Conservation (phyloP, 92 coral and sea anemone species). For the Pocillopora grandis region DNA sequence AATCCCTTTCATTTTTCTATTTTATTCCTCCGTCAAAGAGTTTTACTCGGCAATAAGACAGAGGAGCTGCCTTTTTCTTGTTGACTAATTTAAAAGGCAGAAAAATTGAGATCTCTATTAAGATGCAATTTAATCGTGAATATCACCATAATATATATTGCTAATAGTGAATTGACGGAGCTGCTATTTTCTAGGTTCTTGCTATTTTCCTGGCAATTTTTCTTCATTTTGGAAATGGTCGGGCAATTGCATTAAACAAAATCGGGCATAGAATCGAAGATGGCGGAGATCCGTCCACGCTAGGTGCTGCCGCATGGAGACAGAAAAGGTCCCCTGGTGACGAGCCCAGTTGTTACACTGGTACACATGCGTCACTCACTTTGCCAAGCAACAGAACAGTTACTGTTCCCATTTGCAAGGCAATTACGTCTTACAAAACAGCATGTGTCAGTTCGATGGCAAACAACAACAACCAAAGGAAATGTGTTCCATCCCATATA, state of each 20-base stretch:
- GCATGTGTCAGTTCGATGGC: neutral
- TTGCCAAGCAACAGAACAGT: neutral
- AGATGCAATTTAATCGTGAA: too few species aligned
- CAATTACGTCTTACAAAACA: neutral
- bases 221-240: neutral
- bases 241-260: neutral
- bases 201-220: neutral
- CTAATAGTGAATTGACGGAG: neutral
- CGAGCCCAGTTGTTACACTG: conserved; percentile 6
- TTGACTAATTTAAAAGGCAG: too few species aligned
- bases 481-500: neutral
- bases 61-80: too few species aligned
- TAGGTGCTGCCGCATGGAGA: neutral
- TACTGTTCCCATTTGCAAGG: neutral
- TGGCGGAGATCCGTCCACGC: neutral
- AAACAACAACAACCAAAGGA: neutral
- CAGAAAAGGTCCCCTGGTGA: neutral
- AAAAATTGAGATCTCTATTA: too few species aligned
- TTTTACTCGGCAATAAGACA: too few species aligned
- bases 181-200: neutral
- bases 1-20: too few species aligned
- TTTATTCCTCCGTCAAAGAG: too few species aligned
- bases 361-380: too few species aligned
- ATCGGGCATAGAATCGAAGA: too few species aligned
- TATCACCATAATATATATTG: too few species aligned